A percentile compares a stretch with the other conserved stretches of the same genome.
phyloP scores from a whole-genome alignment of 2,113 vertebrate genomes.

The sheep (Ovis aries) region DNA sequence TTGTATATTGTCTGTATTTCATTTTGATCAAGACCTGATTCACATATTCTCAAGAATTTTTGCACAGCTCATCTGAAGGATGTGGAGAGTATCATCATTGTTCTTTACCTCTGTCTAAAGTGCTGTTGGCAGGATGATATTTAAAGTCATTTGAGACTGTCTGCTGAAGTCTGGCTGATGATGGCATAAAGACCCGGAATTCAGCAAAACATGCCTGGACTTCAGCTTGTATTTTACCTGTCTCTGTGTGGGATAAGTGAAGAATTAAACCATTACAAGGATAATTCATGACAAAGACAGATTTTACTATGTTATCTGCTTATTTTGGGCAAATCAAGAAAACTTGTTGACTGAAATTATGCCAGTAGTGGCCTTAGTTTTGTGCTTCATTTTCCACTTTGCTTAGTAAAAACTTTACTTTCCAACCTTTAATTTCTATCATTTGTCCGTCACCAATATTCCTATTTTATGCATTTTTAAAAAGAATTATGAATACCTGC shows the following conservation, averaged over 20 bases:
- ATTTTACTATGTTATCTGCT: not conserved
- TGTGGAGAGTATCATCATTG: not conserved
- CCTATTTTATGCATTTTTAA: not conserved
- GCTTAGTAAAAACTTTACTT: not conserved
- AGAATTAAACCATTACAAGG: not conserved
- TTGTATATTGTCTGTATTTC: not conserved
- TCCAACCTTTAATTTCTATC: not conserved
- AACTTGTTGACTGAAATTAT: not conserved
- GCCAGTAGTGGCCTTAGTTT: not conserved
- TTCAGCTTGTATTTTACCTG: not conserved
- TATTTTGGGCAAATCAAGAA: not conserved
- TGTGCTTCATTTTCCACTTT: constrained; percentile 8
- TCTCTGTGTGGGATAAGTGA: not conserved
- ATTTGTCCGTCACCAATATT: not conserved
- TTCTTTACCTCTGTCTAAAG: not conserved
- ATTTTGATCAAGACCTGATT: not conserved
- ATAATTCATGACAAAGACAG: not conserved
- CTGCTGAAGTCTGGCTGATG: not conserved
- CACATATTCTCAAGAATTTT: not conserved
- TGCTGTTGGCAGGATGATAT: not conserved
- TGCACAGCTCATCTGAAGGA: not conserved
- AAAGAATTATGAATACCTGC: not conserved
- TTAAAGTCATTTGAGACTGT: not conserved
- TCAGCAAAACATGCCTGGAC: not conserved
- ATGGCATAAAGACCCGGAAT: not conserved